phyloP scores from a whole-genome alignment of 2,113 vertebrate species.

The Emydura subglobosa region DNA sequence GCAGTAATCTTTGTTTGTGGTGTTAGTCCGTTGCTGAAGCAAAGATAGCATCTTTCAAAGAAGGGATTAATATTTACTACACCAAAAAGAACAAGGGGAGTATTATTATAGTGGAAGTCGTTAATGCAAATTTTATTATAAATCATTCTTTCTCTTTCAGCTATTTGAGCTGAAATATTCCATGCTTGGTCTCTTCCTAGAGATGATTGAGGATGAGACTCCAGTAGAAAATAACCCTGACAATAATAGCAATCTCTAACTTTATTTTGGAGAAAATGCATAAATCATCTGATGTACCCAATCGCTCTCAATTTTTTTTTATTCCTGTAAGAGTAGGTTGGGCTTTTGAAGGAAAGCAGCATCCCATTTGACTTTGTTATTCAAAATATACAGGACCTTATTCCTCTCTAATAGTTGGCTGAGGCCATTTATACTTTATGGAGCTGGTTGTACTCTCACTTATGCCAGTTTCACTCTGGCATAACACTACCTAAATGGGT shows the following conservation, averaged over 20 bases:
- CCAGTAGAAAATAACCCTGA: not conserved
- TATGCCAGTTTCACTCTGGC: not conserved
- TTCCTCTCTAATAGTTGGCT: not conserved
- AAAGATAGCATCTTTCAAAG: not conserved
- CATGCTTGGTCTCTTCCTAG: not conserved
- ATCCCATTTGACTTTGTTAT: not conserved
- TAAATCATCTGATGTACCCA: not conserved
- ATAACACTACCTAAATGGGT: not conserved
- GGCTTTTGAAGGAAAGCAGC: not conserved
- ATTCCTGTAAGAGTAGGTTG: not conserved
- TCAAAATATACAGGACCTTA: not conserved
- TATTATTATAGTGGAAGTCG: not conserved
- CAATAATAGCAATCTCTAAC: not conserved
- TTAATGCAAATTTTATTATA: not conserved
- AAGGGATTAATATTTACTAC: not conserved
- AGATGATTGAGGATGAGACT: not conserved
- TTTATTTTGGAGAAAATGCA: not conserved
- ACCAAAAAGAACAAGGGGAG: not conserved
- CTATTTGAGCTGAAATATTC: not conserved
- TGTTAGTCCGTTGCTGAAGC: not conserved
- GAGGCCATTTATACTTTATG: not conserved
- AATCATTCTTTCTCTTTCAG: not conserved
- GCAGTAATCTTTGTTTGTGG: not conserved
- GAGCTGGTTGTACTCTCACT: too few species aligned
- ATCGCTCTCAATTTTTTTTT: not conserved